Evolutionary conservation across 2,797 vertebrate genomes (phyloP), one percentile per base, ranked within the genome.

Genomic region (Rhabdophis nuchalis): DNA sequence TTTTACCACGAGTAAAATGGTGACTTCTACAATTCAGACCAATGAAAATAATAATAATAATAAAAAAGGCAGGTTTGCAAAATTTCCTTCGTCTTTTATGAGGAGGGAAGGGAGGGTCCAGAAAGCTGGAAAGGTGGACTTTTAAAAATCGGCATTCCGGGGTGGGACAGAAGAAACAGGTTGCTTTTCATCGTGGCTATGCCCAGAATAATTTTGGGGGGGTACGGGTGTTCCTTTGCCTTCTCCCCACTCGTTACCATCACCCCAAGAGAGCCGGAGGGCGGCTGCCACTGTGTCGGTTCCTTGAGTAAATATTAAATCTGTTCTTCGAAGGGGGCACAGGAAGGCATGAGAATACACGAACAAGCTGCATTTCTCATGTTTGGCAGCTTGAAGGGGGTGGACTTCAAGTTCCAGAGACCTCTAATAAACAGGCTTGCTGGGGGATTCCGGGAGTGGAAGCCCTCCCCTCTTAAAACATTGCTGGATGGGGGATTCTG

Each of bases 1-100:
- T 60, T 60, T 60, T 60, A 11, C 25, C 97, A 98, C 98, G 95
- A 98, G 97, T 98, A 98, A 98, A 53, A 98, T 97, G 97, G 98
- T 98, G 97, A 98, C 96, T 97, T 97, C 54, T 96, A 98, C 96
- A 98, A 97, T 98, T 98, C 98, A 98, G 98, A 98, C 97, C 97
- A 98, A 98, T 98, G 97, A 98, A 91, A 46, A 46, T 46, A 46
- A 98, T 98, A 98, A 99, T 61, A 99, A 50, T 13, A 52, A 86
- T 29, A 53, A 18, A 86, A 88, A 88, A 98, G 99, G 98, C 98
- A 98, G 97, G 98, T 23, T 54, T 86, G 27, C 9, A 0, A 1
- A 32, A 3, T 46, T 86, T 53, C 23, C 96, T 95, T 89, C 95
- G 93, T 94, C 93, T 97, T 95, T 91, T 91, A 46, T 32, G 27